Base-by-base conservation (phyloP, 2,888 invertebrate species). In the Dilophus febrilis region DNA sequence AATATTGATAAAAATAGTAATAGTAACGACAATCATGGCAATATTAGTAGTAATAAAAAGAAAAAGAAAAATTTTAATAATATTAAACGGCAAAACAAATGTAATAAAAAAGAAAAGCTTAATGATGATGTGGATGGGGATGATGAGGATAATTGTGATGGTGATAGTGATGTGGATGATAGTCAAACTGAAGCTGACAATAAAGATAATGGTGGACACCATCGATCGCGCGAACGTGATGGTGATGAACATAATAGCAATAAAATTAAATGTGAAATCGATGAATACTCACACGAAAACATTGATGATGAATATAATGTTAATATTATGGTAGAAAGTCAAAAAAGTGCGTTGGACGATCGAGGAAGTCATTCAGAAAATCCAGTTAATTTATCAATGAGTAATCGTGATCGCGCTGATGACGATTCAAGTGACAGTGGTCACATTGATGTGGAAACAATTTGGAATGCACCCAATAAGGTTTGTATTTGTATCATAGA, bases 311-410 rank as follows among this genome's bases (percentile, higher is more conserved):
- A 33, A n/a, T n/a, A n/a, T n/a, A n/a, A n/a, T n/a, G n/a, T n/a
- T n/a, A n/a, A n/a, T n/a, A n/a, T n/a, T n/a, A 67, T 43, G 58
- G 68, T 67, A 44, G 63, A 64, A 31, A 31, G 7, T 11, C 32
- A 31, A 13, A 31, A 31, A n/a, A n/a, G n/a, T n/a, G n/a, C 62
- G 55, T 45, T 55, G 54, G 67, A 72, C 29, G 71, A 70, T 38
- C 64, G 77, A 50, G 67, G 76, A 55, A 72, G 76, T 60, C 79
- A 74, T 59, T 83, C 81, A 37, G 77, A 82, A 2, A 83, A 83
- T 57, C 85, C 85, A 29, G 85, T 86, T 37, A 86, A 86, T 63
- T 67, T 86, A 49, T 84, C 78, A 22, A 54, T 77, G 42, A 69
- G 71, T 39, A 65, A 66, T 44, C 67, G 71, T 19, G 69, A 68